phyloP scores from a whole-genome alignment of 2,888 invertebrate species.

The Tetropium fuscum region DNA sequence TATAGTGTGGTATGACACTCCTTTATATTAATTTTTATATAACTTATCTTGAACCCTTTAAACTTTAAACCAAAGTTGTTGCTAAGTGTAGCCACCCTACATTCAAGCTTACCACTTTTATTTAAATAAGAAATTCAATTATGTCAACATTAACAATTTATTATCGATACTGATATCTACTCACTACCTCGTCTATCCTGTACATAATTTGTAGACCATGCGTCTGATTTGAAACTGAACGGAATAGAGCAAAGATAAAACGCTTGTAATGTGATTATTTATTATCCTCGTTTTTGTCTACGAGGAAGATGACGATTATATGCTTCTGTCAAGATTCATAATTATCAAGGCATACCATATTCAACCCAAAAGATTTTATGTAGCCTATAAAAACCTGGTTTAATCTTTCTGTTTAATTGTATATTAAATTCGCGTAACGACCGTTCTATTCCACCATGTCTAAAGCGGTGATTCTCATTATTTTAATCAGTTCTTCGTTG shows the following conservation, averaged over 20 bases:
- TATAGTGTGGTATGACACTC: too few relatives aligned
- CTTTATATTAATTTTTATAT: too few relatives aligned
- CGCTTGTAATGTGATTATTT: background rate
- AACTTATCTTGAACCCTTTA: too few relatives aligned
- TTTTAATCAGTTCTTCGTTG: conserved; percentile 28
- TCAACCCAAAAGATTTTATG: conserved; percentile 12
- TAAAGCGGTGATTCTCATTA: conserved; percentile 32
- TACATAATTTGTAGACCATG: too few relatives aligned
- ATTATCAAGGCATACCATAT: conserved; percentile 14
- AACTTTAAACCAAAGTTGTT: too few relatives aligned
- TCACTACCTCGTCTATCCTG: too few relatives aligned
- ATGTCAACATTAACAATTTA: too few relatives aligned
- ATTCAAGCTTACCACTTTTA: too few relatives aligned
- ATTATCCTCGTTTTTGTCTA: background rate
- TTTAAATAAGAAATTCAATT: too few relatives aligned
- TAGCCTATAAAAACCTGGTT: conserved; percentile 35
- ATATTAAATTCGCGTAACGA: conserved; percentile 42
- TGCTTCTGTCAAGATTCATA: conserved; percentile 5
- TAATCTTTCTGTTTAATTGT: conserved; percentile 41
- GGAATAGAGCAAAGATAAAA: conserved; percentile 7
- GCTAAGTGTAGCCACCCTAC: too few relatives aligned
- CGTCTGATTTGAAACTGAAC: too few relatives aligned
- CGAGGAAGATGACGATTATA: conserved; percentile 1
- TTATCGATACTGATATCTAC: too few relatives aligned
- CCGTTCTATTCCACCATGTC: conserved; percentile 29